A percentile compares a stretch with the other conserved stretches of the same genome.
These are phyloP conservation scores for Sarcophaga rosellei DNA, from an alignment of 2,888 invertebrate species.

Conservation along the genomic window DNA sequence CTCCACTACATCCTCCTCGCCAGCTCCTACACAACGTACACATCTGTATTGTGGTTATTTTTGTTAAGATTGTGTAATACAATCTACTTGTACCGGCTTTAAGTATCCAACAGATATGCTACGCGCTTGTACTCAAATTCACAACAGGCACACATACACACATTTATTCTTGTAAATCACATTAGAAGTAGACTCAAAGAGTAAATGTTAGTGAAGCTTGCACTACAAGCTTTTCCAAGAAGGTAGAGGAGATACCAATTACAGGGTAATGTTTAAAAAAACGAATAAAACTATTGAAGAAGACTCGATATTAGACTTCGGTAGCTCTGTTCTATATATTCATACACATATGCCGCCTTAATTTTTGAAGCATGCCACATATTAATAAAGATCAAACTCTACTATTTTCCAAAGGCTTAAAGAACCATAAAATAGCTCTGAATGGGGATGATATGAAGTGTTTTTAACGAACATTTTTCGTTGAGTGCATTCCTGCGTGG, in stretches of 20 bases:
- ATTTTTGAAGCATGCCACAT: no score
- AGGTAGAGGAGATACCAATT: no score
- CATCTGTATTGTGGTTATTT: constrained; percentile 60
- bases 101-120: neutral
- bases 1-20: constrained; percentile 14
- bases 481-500: constrained; percentile 29
- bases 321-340: no score
- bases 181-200: neutral
- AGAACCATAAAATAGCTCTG: no score
- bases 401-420: no score
- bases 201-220: neutral
- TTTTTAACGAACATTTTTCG: constrained; percentile 17
- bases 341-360: no score
- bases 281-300: neutral
- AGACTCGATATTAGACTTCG: no score
- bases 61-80: constrained; percentile 60
- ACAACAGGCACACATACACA: neutral
- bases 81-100: constrained; percentile 53
- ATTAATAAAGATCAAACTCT: no score
- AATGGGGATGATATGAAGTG: no score
- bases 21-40: neutral
- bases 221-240: neutral
- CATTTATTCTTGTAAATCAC: neutral
- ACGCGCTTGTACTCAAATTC: neutral
- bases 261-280: neutral